Percentiles rank a stretch among this genome's conserved stretches.
These are phyloP conservation scores for Papilio elwesi DNA, from an alignment of 2,888 invertebrate genomes.

Conservation along the genomic window DNA sequence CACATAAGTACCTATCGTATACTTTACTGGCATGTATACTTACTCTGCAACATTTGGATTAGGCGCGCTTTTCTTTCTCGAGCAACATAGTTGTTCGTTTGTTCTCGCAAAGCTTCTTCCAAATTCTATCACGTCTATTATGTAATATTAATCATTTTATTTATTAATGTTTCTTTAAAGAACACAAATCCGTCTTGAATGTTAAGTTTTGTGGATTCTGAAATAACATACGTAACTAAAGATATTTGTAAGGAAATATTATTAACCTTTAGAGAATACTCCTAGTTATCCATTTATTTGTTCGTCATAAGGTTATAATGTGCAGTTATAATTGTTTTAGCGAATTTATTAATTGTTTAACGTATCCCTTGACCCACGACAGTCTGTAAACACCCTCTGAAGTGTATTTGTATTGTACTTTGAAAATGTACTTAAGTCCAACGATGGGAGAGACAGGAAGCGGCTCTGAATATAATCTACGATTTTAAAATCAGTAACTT, in stretches of 20 bases:
- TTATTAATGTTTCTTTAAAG: slow-evolving; percentile 53
- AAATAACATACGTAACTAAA: slow-evolving; percentile 81
- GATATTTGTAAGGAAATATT: slow-evolving; percentile 71
- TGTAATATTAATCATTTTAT: slow-evolving; percentile 46
- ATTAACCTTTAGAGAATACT: slow-evolving; percentile 77
- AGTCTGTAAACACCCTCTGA: slow-evolving; percentile 79
- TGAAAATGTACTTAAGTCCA: slow-evolving; percentile 61
- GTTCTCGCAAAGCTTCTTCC: slow-evolving; percentile 77
- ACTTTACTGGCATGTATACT: slow-evolving; percentile 77
- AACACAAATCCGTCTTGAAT: slow-evolving; percentile 74
- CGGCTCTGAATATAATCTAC: neutral
- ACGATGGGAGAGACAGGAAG: slow-evolving; percentile 46
- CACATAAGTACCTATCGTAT: slow-evolving; percentile 75
- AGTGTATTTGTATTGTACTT: slow-evolving; percentile 66
- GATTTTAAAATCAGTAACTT: too few species aligned
- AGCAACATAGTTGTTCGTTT: slow-evolving; percentile 57
- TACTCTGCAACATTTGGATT: slow-evolving; percentile 71
- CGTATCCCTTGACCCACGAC: slow-evolving; percentile 62
- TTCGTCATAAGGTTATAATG: slow-evolving; percentile 62
- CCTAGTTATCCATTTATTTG: slow-evolving; percentile 74
- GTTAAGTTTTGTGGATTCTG: slow-evolving; percentile 74
- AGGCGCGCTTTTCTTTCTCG: slow-evolving; percentile 70
- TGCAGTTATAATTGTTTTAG: slow-evolving; percentile 74
- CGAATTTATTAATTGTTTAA: slow-evolving; percentile 77
- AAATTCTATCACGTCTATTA: slow-evolving; percentile 53